Percentiles rank a stretch among this genome's conserved stretches.
phyloP scores from a whole-genome alignment of 2,797 vertebrate genomes.

The Arrhamphus sclerolepis region DNA sequence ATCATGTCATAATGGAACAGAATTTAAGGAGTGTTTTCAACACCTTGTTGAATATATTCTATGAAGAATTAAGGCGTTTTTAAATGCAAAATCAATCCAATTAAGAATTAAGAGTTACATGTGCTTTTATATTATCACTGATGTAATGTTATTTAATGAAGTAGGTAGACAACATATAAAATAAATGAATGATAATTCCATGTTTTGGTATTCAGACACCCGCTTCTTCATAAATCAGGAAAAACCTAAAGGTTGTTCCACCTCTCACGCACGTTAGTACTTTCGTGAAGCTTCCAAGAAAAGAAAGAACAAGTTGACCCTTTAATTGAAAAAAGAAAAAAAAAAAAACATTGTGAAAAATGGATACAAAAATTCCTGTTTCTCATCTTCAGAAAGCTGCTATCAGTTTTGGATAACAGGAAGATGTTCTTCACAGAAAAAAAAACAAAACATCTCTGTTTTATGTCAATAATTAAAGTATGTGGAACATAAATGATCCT shows the following conservation, averaged over 20 bases:
- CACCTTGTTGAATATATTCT: too few relatives aligned
- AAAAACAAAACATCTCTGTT: slow-evolving; percentile 1
- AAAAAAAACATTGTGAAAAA: slow-evolving; percentile 5
- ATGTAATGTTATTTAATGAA: too few relatives aligned
- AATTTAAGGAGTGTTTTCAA: too few relatives aligned
- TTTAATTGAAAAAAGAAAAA: too few relatives aligned
- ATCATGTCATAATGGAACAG: too few relatives aligned
- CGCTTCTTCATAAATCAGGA: background rate
- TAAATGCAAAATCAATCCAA: too few relatives aligned
- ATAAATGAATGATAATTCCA: too few relatives aligned
- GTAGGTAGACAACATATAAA: too few relatives aligned
- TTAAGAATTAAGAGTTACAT: too few relatives aligned
- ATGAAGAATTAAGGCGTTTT: too few relatives aligned
- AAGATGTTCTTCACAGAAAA: slow-evolving; percentile 1
- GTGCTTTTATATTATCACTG: too few relatives aligned
- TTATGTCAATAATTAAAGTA: background rate
- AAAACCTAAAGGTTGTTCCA: background rate
- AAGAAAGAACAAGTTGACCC: background rate
- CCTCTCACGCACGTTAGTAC: background rate
- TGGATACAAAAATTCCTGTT: background rate
- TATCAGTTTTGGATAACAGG: slow-evolving; percentile 9
- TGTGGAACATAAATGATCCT: background rate
- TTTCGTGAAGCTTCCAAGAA: background rate
- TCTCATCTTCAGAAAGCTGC: slow-evolving; percentile 21
- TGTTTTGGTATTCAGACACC: background rate